phyloP scores from a whole-genome alignment of 2,113 vertebrate species.

The Ellobius talpinus region DNA sequence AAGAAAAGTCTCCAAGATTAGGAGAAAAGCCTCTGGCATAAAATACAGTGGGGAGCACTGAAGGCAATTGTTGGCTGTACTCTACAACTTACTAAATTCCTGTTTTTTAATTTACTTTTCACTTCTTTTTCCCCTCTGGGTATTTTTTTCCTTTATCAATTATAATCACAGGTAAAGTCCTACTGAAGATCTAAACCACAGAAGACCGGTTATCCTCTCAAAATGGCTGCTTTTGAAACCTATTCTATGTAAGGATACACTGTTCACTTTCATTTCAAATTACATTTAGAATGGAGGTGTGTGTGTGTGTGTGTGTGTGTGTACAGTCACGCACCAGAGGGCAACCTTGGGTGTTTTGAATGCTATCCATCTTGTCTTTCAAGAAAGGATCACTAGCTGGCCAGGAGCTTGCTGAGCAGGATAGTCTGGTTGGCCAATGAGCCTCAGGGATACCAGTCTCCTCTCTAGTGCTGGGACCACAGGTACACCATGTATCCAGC shows the following conservation, averaged over 20 bases:
- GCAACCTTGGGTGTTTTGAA: not conserved
- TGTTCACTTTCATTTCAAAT: constrained; percentile 65
- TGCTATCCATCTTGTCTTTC: not conserved
- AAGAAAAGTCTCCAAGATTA: not conserved
- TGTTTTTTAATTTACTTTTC: not conserved
- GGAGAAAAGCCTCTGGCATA: not conserved
- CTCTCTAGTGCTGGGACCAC: not conserved
- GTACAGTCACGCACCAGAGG: no score
- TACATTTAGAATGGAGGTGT: constrained; percentile 37
- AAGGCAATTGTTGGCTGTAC: not conserved
- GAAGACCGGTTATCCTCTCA: not conserved
- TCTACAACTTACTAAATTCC: not conserved
- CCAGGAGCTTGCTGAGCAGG: not conserved
- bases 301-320: no score
- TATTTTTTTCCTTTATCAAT: not conserved
- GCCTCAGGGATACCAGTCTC: not conserved
- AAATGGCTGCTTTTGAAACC: constrained; percentile 53
- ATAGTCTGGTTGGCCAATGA: not conserved
- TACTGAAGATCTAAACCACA: not conserved
- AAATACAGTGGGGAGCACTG: not conserved
- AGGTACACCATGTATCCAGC: not conserved
- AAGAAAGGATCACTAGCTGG: no score
- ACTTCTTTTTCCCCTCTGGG: not conserved
- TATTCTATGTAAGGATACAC: constrained; percentile 44
- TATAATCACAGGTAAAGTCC: not conserved